Evolutionary conservation across 2,888 invertebrate genomes (phyloP), one percentile per base, ranked within the genome.

Genomic region (Blastobasis lacticolella): DNA sequence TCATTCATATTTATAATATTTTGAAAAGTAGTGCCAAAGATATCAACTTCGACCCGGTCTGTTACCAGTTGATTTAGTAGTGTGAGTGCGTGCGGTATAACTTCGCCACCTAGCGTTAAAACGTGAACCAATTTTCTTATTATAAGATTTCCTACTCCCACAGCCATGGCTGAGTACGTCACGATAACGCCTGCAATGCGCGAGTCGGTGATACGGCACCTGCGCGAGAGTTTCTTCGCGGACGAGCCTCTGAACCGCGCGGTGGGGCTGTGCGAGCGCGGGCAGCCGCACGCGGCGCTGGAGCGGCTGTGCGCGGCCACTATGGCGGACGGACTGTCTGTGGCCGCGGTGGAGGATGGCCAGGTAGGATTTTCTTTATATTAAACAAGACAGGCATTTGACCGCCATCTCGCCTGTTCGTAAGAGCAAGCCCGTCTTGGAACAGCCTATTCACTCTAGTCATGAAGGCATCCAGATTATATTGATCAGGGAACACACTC

Each of bases 231-330:
- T 69, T 94, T 94, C 85, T 95, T 95, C 75, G 92, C 94, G 0
- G 95, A 95, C 70, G 95, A 95, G 73, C 95, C 95, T 0, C 88
- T 95, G 46, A 95, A 95, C 80, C 91, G 91, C 62, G 93, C 94
- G 0, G 93, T 94, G n/a, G 90, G 90, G 8, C 87, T 95, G 5
- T 95, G 94, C 68, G 77, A 90, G 49, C 89, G 91, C 5, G 94
- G 94, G 0, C 90, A 92, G 64, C 90, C 93, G 0, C 94, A 95
- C 66, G 88, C 84, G 0, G 92, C 93, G 38, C 83, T 95, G 50
- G 95, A 95, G 79, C 82, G 90, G 37, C 93, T 94, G 62, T 93
- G 94, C 67, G 73, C 91, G 43, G 85, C 89, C 37, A 95, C 95
- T n/a, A 89, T 95, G 64, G 88, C 90, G 54, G 94, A 95, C 72